Evolutionary conservation across 2,888 invertebrate genomes (phyloP), one percentile per base, ranked within the genome.

Genomic region (Scaptomyza reducta): DNA sequence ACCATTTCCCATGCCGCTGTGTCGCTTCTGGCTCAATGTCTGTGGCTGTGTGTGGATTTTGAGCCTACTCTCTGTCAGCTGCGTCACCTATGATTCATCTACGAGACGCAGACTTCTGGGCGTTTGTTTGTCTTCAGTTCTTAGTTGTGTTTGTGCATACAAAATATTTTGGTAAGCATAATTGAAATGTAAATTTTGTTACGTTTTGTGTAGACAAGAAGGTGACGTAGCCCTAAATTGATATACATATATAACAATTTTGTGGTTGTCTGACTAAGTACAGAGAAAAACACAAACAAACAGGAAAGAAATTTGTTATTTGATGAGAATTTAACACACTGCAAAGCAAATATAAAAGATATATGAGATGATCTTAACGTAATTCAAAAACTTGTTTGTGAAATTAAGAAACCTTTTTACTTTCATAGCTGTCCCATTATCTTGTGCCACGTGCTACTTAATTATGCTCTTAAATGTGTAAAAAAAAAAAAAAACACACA

Each of bases 131-230:
- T 50, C 63, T 66, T 70, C 27, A 16, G 56, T 42, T 49, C 44
- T 44, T 57, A 45, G 46, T 64, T 73, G 61, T 67, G 57, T 11
- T n/a, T 6, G 6, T 2, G 11, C 33, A 33, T 33, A n/a, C n/a
- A 35, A 6, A 50, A 57, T 76, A 38, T 38, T 40, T 68, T 47
- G 67, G 47, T 59, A 60, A 56, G 78, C 85, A 75, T 82, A 82
- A 82, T 87, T 82, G 81, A 82, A 82, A 82, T 82, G 85, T 84
- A 82, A 87, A 82, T 82, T 82, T 78, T 47, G 59, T 49, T 57
- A 65, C 61, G 68, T 44, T 69, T 77, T 69, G 64, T 64, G 65
- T 68, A 59, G 65, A 50, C 77, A 58, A 60, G 7, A 55, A 61
- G 57, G 62, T 45, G 76, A 53, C 62, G 49, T 54, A 31, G 53